These are phyloP conservation scores for Mesoligia furuncula DNA, from an alignment of 2,888 invertebrate species.

Conservation along the genomic window DNA sequence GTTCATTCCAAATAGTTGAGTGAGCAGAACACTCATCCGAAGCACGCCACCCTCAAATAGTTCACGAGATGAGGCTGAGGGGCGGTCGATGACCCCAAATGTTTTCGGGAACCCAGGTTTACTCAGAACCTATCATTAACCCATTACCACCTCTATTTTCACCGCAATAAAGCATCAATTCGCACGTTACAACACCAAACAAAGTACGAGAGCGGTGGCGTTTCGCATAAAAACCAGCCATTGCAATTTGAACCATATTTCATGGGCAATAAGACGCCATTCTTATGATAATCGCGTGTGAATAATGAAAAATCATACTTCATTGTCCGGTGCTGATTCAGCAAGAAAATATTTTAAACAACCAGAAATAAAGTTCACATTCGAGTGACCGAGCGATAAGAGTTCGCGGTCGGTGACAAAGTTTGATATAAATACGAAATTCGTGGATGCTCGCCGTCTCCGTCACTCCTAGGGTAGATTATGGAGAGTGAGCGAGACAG, in stretches of 20 bases:
- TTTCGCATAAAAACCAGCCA: constrained; percentile 45
- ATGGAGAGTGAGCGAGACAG: constrained; percentile 32
- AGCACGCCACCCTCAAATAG: constrained; percentile 37
- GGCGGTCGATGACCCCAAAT: constrained; percentile 58
- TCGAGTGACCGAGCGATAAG: background rate
- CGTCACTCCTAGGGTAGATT: background rate
- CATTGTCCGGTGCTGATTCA: constrained; percentile 18
- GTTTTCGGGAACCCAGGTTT: constrained; percentile 58
- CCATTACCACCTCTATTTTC: constrained; percentile 27
- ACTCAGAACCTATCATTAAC: constrained; percentile 5
- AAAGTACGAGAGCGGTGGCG: constrained; percentile 20
- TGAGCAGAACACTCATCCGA: background rate
- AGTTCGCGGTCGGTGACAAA: constrained; percentile 56
- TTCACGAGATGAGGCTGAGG: constrained; percentile 44
- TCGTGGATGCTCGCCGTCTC: constrained; percentile 30
- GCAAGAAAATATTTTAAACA: constrained; percentile 1
- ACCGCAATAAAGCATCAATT: background rate
- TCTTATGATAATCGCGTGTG: constrained; percentile 44
- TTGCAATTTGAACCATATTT: constrained; percentile 53
- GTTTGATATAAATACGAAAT: constrained; percentile 59
- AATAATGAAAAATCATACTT: constrained; percentile 58
- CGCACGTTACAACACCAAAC: constrained; percentile 8
- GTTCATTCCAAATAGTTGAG: constrained; percentile 24
- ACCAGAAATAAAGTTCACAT: constrained; percentile 35
- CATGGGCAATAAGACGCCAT: constrained; percentile 31